phyloP scores from a whole-genome alignment of 2,888 invertebrate species.

The Philereme vetulata region DNA sequence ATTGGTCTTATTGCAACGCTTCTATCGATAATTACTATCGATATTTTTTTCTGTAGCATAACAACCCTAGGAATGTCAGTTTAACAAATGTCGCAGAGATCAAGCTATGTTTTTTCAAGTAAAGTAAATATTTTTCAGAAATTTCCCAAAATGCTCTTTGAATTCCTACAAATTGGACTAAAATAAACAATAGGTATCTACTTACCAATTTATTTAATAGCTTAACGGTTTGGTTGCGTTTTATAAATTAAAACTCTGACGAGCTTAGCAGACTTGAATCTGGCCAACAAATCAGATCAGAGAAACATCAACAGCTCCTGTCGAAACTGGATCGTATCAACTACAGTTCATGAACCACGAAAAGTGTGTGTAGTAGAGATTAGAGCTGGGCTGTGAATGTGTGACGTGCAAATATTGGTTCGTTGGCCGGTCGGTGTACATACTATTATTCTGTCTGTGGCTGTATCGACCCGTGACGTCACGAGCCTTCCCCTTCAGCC shows the following conservation, averaged over 20 bases:
- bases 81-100: no score
- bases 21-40: no score
- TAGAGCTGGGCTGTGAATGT: constrained; percentile 38
- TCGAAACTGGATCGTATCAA: constrained; percentile 17
- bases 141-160: no score
- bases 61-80: no score
- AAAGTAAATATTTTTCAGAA: no score
- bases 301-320: constrained; percentile 19
- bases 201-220: no score
- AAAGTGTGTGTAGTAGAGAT: constrained; percentile 37
- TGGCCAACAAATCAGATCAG: constrained; percentile 10
- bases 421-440: constrained; percentile 51
- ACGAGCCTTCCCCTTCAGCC: constrained; percentile 37
- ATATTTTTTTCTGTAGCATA: no score
- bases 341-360: constrained; percentile 26
- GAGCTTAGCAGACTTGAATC: constrained; percentile 19
- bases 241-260: constrained; percentile 8
- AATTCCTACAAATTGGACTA: no score
- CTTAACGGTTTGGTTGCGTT: not conserved
- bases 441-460: constrained; percentile 20
- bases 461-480: constrained; percentile 65
- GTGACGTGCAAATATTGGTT: constrained; percentile 54
- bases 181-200: constrained; percentile 1
- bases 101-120: no score
- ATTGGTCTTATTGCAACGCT: no score